Evolutionary conservation across 2,113 vertebrate species (phyloP).

Genomic region (Nibea coibor): DNA sequence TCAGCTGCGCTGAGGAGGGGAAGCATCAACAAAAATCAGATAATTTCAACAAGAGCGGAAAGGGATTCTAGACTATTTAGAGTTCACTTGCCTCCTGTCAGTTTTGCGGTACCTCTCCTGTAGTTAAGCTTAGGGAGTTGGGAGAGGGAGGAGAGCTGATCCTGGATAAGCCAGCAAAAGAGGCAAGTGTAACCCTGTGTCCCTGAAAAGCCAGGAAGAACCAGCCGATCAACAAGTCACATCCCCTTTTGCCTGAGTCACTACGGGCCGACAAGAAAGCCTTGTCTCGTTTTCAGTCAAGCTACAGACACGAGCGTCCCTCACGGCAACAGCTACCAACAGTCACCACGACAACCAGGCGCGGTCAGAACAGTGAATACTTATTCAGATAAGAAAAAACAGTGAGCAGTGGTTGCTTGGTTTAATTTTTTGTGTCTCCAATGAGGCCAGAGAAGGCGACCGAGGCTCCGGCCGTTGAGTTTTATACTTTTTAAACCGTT

Average conservation of each 20-base stretch:
- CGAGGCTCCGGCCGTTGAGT: conserved; percentile 6
- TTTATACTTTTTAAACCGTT: conserved; percentile 45
- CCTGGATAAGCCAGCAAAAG: conserved; percentile 47
- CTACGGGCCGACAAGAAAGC: conserved; percentile 26
- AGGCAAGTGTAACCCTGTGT: conserved; percentile 52
- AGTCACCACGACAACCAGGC: conserved; percentile 15
- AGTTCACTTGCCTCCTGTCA: conserved; percentile 55
- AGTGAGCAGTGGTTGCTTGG: conserved; percentile 22
- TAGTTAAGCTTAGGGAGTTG: conserved; percentile 52
- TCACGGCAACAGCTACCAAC: neutral
- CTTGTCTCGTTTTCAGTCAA: conserved; percentile 58
- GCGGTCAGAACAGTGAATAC: conserved; percentile 32
- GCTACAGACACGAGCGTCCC: conserved; percentile 17
- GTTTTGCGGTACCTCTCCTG: conserved; percentile 51
- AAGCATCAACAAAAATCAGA: conserved; percentile 31
- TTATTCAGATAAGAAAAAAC: conserved; percentile 18
- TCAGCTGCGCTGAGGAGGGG: conserved; percentile 5
- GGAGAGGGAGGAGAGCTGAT: conserved; percentile 53
- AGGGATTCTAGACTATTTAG: conserved; percentile 45
- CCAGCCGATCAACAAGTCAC: conserved; percentile 51
- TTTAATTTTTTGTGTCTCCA: neutral
- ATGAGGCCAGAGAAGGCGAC: conserved; percentile 36
- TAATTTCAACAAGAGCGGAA: conserved; percentile 44
- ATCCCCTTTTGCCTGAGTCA: conserved; percentile 37
- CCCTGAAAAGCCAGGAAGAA: conserved; percentile 70